Evolutionary conservation across 30 jellyfish, hydroid and myxozoan species (phyloP), one percentile per base, ranked within the genome.

Genomic region (Rhopilema esculentum): DNA sequence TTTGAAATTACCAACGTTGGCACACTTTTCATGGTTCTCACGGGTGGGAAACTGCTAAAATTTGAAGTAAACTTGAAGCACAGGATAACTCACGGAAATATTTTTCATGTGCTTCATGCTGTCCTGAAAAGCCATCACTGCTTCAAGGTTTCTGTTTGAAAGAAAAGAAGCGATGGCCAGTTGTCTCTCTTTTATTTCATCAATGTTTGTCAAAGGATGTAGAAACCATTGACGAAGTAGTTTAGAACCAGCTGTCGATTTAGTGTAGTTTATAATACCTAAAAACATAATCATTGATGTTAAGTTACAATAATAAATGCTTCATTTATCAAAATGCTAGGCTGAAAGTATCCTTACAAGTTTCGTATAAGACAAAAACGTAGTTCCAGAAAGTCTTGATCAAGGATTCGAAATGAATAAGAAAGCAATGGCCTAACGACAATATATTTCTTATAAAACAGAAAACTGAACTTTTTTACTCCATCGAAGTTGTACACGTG

Each of bases 211-310:
- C 29, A 81, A 51, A 16, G 99, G 99, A 32, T 89, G 99, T 0
- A 94, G 92, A 62, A 94, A 94, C 99, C 99, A 94, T 27, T 84
- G 93, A 9, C 97, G 93, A n/a, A 94, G 75, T 19, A 94, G 85
- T 31, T 76, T 73, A 24, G 95, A 84, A 16, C 99, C 99, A 33
- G 89, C 92, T 32, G 51, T 19, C 1, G 99, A 94, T 53, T 86
- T 94, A 25, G 99, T 86, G 83, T 82, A 74, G 72, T 94, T 94
- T 91, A 89, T 90, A 51, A 94, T 90, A 1, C 99, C 99, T 94
- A 31, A 8, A 25, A 57, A 8, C 33, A 22, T n/a, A n/a, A 72
- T 28, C 67, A 9, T 17, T 40, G 16, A 52, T 15, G 16, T 8
- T 24, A 12, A 12, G 28, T 23, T 76, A 72, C 20, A 51, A n/a